phyloP scores from a whole-genome alignment of 2,888 invertebrate species.

The Euspilapteryx auroguttella region DNA sequence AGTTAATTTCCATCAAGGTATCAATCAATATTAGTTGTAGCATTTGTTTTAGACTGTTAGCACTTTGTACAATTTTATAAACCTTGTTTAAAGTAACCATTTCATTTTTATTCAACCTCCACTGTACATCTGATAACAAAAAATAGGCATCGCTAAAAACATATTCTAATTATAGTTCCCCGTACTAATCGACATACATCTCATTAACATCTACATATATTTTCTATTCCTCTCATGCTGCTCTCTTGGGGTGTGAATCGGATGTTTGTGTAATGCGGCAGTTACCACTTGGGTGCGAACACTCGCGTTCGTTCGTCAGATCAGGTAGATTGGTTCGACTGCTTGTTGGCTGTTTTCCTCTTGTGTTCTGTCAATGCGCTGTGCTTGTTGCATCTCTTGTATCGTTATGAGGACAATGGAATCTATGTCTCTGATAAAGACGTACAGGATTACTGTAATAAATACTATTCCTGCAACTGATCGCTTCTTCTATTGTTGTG shows the following conservation, averaged over 20 bases:
- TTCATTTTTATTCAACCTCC: too few species aligned
- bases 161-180: too few species aligned
- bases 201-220: conserved; percentile 5
- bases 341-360: conserved; percentile 68
- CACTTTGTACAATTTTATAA: too few species aligned
- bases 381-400: conserved; percentile 66
- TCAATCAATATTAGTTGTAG: too few species aligned
- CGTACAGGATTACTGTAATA: not conserved
- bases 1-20: too few species aligned
- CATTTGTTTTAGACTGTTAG: too few species aligned
- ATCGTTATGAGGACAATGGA: conserved; percentile 20
- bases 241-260: conserved; percentile 32
- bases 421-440: not conserved
- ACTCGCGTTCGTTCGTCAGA: conserved; percentile 69
- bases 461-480: too few species aligned
- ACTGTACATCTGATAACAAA: too few species aligned
- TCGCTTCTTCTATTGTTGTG: too few species aligned
- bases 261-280: conserved; percentile 27
- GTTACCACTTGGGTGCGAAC: conserved; percentile 59
- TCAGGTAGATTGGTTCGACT: conserved; percentile 80
- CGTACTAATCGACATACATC: conserved; percentile 5
- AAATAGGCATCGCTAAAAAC: too few species aligned
- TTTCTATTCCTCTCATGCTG: conserved; percentile 42
- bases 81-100: too few species aligned
- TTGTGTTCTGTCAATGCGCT: conserved; percentile 67